Evolutionary conservation across 2,888 invertebrate species (phyloP), one percentile per base, ranked within the genome.

Genomic region (Pseudoips prasinana): DNA sequence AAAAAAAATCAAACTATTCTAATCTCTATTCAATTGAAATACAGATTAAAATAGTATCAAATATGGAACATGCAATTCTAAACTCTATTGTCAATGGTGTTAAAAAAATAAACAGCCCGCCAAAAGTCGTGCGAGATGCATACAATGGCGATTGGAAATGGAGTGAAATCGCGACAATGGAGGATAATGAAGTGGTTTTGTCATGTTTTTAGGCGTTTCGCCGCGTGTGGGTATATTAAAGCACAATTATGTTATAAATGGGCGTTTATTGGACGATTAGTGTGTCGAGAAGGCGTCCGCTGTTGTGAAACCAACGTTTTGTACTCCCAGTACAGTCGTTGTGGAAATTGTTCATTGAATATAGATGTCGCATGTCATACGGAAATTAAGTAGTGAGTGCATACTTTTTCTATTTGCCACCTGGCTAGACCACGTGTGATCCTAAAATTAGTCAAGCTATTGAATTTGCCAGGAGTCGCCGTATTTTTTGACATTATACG

Each of bases 221-320:
- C 63, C 54, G 63, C 61, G 65, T 68, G 78, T 78, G 74, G 73
- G 76, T 74, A 72, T 77, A 82, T 86, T 85, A 82, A 76, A 73
- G 66, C 50, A 71, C 83, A 78, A 86, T 85, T 86, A 86, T 68
- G 74, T 68, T 73, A 70, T 77, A 80, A 81, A 84, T 76, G 72
- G 75, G 57, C 75, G 74, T 72, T 84, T 82, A 82, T 78, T 66
- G 75, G 65, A 64, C 83, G 74, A 84, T 86, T 85, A 83, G 76
- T 58, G 62, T 44, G 55, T 55, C 44, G 44, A 43, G 42, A 42
- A 58, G 56, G 49, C 51, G 50, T 44, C 14, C 5, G 43, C 14
- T 45, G 27, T 55, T 69, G 56, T 51, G 72, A 71, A 72, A 73
- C 62, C 61, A 46, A 47, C 48, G 39, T 61, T 65, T 58, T 52